A percentile compares a stretch with the other conserved stretches of the same genome.
Conservation (phyloP, 2,888 invertebrate genomes). For the Agrenia bidenticulata region DNA sequence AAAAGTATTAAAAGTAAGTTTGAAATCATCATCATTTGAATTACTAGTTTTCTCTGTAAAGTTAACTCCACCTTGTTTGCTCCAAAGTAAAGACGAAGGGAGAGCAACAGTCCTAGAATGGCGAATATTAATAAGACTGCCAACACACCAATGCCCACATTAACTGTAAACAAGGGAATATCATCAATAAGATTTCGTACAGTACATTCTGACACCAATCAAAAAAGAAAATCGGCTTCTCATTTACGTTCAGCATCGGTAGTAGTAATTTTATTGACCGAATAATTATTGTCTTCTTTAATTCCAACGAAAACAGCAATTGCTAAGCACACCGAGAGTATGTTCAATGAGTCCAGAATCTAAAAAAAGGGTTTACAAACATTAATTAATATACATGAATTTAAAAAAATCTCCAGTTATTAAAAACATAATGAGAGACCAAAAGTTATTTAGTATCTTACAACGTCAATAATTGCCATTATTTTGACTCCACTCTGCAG, state of each 20-base stretch:
- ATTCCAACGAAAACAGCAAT: background rate
- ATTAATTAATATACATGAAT: too few species aligned
- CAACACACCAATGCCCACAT: constrained; percentile 1
- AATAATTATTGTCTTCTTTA: background rate
- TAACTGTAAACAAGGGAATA: constrained; percentile 19
- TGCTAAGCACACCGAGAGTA: constrained; percentile 19
- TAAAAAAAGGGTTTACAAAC: too few species aligned
- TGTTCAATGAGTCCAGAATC: constrained; percentile 20
- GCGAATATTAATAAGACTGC: constrained; percentile 11
- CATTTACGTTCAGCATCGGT: too few species aligned
- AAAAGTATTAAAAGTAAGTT: background rate
- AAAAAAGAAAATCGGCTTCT: too few species aligned
- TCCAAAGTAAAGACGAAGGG: constrained; percentile 23
- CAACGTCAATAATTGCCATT: constrained; percentile 26
- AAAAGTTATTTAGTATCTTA: too few species aligned
- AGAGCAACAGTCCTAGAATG: constrained; percentile 21
- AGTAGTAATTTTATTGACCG: constrained; percentile 3
- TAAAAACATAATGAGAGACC: too few species aligned
- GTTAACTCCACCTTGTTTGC: constrained; percentile 4
- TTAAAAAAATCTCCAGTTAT: too few species aligned
- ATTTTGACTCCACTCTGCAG: constrained; percentile 22
- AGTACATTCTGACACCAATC: too few species aligned
- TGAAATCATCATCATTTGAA: background rate
- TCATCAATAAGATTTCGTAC: too few species aligned
- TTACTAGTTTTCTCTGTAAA: too few species aligned